Base-by-base conservation (phyloP, 2,113 vertebrate genomes). In the Patagioenas fasciata region DNA sequence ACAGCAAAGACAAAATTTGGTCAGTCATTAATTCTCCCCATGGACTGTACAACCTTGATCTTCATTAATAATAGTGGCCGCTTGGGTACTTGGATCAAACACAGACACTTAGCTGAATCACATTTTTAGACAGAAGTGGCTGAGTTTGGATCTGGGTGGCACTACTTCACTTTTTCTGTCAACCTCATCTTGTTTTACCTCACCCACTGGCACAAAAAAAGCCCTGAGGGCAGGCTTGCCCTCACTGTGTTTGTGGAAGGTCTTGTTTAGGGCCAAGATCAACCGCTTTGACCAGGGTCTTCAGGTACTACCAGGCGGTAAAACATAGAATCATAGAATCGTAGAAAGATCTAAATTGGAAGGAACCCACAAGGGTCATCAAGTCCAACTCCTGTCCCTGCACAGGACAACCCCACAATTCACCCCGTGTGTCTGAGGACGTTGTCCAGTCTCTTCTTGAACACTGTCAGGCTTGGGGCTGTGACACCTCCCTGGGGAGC, bases 281-380 rank as follows among this genome's bases (percentile, higher is more conserved):
- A 7, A 9, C 25, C 47, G 15, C 10, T 70, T 40, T 73, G 10
- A 4, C 13, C 3, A 4, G 26, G 23, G 2, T 54, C 6, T 67
- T 57, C 25, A 48, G 31, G 4, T 50, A 10, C 12, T 25, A 57
- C 8, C 9, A 85, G 5, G 17, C 0, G 1, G 2, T 2, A 31
- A 54, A 65, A 58, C 44, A 47, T 9, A 47, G 18, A 47, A 18
- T 44, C 44, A 44, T 44, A 19, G 44, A 44, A 44, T 18, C 7
- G 15, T 44, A 44, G 42, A 44, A 44, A 17, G 42, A 19, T 18
- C 44, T 47, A 6, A 19, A 18, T 47, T 47, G 44, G 44, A 19
- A 47, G 18, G 44, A 18, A 18, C 18, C 44, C 44, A 47, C 44
- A 47, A 47, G 44, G 18, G 19, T 47, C 44, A 47, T 47, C 18